Evolutionary conservation across 1,140 invertebrate genomes (phyloP).

Genomic region (Plutomurus gul): DNA sequence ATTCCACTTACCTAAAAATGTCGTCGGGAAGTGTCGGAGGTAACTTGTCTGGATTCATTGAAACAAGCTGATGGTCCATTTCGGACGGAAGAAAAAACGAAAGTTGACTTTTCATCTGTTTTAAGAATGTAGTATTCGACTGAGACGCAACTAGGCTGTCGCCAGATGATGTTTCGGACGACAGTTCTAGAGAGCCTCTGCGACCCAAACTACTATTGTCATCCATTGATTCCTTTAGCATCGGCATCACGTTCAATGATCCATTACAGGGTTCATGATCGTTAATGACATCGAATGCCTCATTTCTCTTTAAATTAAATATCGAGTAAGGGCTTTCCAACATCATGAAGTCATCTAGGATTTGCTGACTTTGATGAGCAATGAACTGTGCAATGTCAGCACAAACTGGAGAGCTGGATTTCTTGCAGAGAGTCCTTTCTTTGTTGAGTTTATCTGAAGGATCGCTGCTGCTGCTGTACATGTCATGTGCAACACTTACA

Average conservation of each 20-base stretch:
- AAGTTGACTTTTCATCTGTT: constrained; percentile 22
- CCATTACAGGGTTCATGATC: neutral
- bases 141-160: neutral
- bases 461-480: too few species aligned
- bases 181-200: neutral
- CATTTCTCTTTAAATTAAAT: neutral
- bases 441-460: neutral
- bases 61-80: constrained; percentile 13
- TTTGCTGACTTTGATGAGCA: neutral
- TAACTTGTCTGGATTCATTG: constrained; percentile 8
- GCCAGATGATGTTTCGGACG: neutral
- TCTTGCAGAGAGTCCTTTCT: too few species aligned
- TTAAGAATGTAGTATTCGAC: neutral
- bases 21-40: constrained; percentile 38
- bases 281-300: neutral
- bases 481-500: too few species aligned
- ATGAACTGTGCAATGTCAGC: neutral
- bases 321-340: neutral
- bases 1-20: constrained; percentile 32
- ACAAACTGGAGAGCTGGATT: neutral
- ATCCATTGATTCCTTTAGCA: neutral
- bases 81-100: constrained; percentile 32
- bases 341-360: neutral
- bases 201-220: neutral
- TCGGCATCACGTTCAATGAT: neutral